These are phyloP conservation scores for Crotalus tigris DNA, from an alignment of 2,113 vertebrate genomes.

Conservation along the genomic window DNA sequence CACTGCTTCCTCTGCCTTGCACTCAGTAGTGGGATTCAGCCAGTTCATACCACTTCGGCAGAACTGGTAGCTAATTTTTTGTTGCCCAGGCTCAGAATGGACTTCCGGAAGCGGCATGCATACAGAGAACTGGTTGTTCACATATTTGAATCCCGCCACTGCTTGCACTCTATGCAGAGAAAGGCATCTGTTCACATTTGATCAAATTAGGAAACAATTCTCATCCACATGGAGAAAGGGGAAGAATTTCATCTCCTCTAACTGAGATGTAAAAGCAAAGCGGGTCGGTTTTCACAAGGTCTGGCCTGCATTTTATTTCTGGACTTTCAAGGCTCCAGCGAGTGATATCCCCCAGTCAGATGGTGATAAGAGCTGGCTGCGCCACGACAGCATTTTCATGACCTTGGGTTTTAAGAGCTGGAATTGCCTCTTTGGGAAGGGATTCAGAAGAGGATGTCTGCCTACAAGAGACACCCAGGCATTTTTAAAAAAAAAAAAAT, in stretches of 20 bases:
- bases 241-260: slow-evolving; percentile 37
- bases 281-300: slow-evolving; percentile 47
- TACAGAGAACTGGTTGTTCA: too few relatives aligned
- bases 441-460: slow-evolving; percentile 53
- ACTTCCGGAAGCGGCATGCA: too few relatives aligned
- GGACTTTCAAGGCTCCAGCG: slow-evolving; percentile 25
- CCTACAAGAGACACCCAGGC: slow-evolving; percentile 62
- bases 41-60: too few relatives aligned
- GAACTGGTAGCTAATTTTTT: too few relatives aligned
- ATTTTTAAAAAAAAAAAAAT: too few relatives aligned
- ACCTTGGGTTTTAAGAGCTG: slow-evolving; percentile 58
- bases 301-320: slow-evolving; percentile 48
- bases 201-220: slow-evolving; percentile 38
- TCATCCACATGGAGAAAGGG: slow-evolving; percentile 24
- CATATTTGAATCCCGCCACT: too few relatives aligned
- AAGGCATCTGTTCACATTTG: slow-evolving; percentile 47
- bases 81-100: too few relatives aligned
- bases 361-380: slow-evolving; percentile 60
- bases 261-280: slow-evolving; percentile 40
- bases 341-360: slow-evolving; percentile 35
- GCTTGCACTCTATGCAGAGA: slow-evolving; percentile 44
- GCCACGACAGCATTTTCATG: slow-evolving; percentile 59
- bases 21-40: too few relatives aligned
- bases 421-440: slow-evolving; percentile 50
- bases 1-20: not conserved